A percentile compares a stretch with the other conserved stretches of the same genome.
These are phyloP conservation scores for Zaprionus inermis DNA, from an alignment of 1,140 invertebrate species.

Conservation along the genomic window DNA sequence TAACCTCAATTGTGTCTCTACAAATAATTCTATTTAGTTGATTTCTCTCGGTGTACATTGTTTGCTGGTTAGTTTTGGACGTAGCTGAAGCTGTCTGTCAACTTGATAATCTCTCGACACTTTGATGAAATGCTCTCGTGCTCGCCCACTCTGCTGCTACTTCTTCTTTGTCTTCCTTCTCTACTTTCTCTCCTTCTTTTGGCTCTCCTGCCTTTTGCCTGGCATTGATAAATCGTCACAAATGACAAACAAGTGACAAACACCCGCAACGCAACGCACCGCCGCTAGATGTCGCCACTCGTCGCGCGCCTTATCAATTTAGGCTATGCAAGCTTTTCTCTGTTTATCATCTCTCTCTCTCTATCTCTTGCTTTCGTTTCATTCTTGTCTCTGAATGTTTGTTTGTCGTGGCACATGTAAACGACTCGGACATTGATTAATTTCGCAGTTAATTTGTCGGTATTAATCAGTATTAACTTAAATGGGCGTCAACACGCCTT, in stretches of 20 bases:
- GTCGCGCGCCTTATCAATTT: constrained; percentile 55
- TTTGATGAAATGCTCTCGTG: constrained; percentile 75
- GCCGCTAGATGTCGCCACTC: constrained; percentile 54
- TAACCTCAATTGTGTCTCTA: background rate
- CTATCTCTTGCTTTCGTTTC: constrained; percentile 1
- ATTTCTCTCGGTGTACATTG: constrained; percentile 14
- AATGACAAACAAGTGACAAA: constrained; percentile 78
- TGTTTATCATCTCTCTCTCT: constrained; percentile 27
- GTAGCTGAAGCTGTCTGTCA: constrained; percentile 45
- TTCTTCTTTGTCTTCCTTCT: background rate
- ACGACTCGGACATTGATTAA: constrained; percentile 81
- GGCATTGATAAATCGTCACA: constrained; percentile 81
- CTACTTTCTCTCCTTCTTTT: constrained; percentile 20
- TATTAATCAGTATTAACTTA: constrained; percentile 83
- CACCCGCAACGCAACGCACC: constrained; percentile 25
- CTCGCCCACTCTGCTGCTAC: background rate
- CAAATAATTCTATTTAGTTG: background rate
- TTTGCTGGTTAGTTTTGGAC: constrained; percentile 1
- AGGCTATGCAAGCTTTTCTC: constrained; percentile 43
- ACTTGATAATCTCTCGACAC: constrained; percentile 80
- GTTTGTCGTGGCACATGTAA: constrained; percentile 65
- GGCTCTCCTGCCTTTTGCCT: constrained; percentile 45
- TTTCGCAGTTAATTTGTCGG: constrained; percentile 81
- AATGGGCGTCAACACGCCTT: constrained; percentile 74
- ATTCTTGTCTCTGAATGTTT: constrained; percentile 24